Evolutionary conservation across 2,797 vertebrate genomes (phyloP).

Genomic region (Galagoides demidoff): DNA sequence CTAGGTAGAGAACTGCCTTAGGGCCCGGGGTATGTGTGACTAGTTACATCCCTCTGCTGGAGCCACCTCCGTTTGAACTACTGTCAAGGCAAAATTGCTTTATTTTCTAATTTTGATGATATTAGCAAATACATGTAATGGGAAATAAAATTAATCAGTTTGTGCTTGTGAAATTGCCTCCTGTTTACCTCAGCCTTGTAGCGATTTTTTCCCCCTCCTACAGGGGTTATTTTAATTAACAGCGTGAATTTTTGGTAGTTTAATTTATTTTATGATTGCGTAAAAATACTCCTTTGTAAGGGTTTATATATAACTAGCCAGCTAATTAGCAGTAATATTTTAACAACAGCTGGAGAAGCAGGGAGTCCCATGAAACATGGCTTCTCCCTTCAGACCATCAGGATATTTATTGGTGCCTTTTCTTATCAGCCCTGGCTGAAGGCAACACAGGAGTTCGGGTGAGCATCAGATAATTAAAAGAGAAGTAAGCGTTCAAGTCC

Average conservation of each 20-base stretch:
- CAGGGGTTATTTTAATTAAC: constrained; percentile 89
- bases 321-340: constrained; percentile 85
- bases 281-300: constrained; percentile 85
- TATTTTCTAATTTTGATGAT: constrained; percentile 86
- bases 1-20: background rate
- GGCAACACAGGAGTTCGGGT: constrained; percentile 83
- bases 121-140: constrained; percentile 86
- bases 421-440: constrained; percentile 84
- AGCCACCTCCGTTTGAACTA: constrained; percentile 54
- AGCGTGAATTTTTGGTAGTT: constrained; percentile 87
- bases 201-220: constrained; percentile 83
- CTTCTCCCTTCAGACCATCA: constrained; percentile 74
- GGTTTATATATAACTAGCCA: constrained; percentile 86
- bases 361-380: constrained; percentile 76
- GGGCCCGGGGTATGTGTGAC: background rate
- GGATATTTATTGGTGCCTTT: constrained; percentile 82
- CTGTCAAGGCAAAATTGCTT: constrained; percentile 77
- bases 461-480: constrained; percentile 89
- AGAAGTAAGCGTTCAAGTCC: constrained; percentile 86
- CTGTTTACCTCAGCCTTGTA: constrained; percentile 87
- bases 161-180: constrained; percentile 82
- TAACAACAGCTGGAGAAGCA: constrained; percentile 83
- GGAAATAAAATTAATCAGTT: constrained; percentile 87
- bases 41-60: constrained; percentile 21
- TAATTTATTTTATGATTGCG: constrained; percentile 89